A percentile compares a stretch with the other conserved stretches of the same genome.
phyloP scores from a whole-genome alignment of 2,797 vertebrate genomes.

The Salarias fasciatus region DNA sequence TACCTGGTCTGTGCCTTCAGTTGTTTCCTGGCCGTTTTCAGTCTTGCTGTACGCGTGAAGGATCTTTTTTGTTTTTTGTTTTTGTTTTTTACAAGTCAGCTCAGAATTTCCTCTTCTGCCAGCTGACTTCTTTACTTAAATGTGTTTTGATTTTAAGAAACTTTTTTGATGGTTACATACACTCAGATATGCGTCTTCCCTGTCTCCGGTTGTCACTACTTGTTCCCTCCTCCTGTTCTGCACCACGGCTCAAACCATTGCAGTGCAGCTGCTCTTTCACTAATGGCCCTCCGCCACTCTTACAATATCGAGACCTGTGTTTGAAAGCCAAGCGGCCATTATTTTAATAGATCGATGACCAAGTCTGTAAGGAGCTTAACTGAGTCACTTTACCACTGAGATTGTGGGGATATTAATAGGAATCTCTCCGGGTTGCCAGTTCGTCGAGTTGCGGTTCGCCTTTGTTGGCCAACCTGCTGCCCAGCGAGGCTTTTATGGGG shows the following conservation, averaged over 20 bases:
- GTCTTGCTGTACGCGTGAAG: no score
- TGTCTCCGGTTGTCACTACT: not conserved
- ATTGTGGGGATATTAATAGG: slow-evolving; percentile 5
- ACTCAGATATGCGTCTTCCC: no score
- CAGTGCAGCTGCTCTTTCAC: no score
- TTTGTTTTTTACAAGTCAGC: no score
- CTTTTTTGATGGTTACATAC: no score
- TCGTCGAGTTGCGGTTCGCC: not conserved
- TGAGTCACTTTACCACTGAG: not conserved
- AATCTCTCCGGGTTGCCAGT: not conserved
- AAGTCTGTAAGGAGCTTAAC: slow-evolving; percentile 1
- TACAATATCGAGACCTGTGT: not conserved
- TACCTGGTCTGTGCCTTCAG: no score
- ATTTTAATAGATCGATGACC: slow-evolving; percentile 1
- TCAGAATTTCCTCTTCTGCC: no score
- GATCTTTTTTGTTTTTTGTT: no score
- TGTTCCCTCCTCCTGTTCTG: not conserved
- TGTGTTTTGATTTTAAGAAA: no score
- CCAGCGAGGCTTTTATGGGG: slow-evolving; percentile 17
- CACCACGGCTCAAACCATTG: no score
- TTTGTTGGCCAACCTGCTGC: slow-evolving; percentile 9
- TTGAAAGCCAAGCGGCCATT: not conserved
- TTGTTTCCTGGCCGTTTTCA: no score
- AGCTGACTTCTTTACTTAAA: no score
- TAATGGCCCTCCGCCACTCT: not conserved